Evolutionary conservation across 53 echinoderm and acorn worm species (phyloP).

Genomic region (Actinopyga echinites): DNA sequence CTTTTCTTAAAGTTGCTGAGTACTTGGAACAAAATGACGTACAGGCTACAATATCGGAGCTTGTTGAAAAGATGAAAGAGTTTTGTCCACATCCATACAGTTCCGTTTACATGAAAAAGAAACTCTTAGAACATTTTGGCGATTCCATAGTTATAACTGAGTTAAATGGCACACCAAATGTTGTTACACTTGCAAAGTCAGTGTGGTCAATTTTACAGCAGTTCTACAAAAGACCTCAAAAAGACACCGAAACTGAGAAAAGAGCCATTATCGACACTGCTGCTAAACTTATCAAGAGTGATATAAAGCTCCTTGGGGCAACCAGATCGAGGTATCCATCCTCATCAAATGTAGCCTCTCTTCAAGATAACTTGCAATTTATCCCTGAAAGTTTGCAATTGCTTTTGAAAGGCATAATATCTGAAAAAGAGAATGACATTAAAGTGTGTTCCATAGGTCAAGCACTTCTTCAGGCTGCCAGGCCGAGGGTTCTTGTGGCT

Average conservation of each 20-base stretch:
- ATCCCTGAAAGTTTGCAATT: neutral
- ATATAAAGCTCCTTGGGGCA: neutral
- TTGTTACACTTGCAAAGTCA: neutral
- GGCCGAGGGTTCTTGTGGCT: conserved; percentile 47
- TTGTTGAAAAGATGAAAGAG: neutral
- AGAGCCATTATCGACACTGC: neutral
- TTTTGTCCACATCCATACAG: conserved; percentile 1
- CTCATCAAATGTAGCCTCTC: neutral
- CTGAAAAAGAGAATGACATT: neutral
- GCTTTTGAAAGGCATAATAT: conserved; percentile 4
- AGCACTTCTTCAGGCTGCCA: conserved; percentile 27
- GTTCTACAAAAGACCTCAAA: neutral
- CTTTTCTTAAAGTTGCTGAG: conserved; percentile 6
- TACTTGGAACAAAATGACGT: conserved; percentile 2
- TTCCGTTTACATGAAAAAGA: neutral
- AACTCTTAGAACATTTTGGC: neutral
- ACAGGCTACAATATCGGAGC: neutral
- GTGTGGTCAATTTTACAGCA: neutral
- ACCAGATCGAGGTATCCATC: no score
- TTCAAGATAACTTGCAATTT: neutral
- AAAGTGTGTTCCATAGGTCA: conserved; percentile 57
- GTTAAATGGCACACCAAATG: neutral
- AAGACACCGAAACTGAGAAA: neutral
- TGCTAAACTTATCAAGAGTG: neutral
- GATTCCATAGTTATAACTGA: neutral